Conservation (phyloP, 2,113 vertebrate species). For the Poeciliopsis retropinna region DNA sequence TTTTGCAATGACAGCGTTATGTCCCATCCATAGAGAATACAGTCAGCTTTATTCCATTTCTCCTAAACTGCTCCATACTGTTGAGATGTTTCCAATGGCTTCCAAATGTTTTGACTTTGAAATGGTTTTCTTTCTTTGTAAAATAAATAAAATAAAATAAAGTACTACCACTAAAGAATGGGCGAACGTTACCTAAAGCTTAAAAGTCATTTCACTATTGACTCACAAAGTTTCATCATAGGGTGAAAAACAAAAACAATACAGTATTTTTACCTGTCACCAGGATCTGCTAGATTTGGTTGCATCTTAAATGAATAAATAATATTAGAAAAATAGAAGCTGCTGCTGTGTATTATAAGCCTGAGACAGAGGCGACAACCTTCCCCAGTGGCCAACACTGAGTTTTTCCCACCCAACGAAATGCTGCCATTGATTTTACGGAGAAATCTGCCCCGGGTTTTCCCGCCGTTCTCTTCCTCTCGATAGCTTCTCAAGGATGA, state of each 20-base stretch:
- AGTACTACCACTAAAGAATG: slow-evolving; percentile 6
- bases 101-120: slow-evolving; percentile 1
- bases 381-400: neutral
- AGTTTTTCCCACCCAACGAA: slow-evolving; percentile 1
- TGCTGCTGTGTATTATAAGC: neutral
- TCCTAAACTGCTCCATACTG: slow-evolving; percentile 18
- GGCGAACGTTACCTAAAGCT: slow-evolving; percentile 36
- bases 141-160: neutral
- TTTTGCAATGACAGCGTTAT: slow-evolving; percentile 18
- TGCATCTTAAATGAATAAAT: slow-evolving; percentile 24
- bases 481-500: slow-evolving; percentile 34
- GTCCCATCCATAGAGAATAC: slow-evolving; percentile 15
- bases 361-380: neutral
- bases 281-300: slow-evolving; percentile 30
- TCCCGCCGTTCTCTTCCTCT: slow-evolving; percentile 17
- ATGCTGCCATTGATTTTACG: slow-evolving; percentile 1
- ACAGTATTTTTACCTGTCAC: slow-evolving; percentile 19
- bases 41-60: slow-evolving; percentile 20
- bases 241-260: neutral
- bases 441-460: neutral
- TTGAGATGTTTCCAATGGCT: neutral
- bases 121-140: slow-evolving; percentile 6
- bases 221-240: slow-evolving; percentile 46
- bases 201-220: slow-evolving; percentile 41
- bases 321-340: neutral